Percentiles rank a stretch among this genome's conserved stretches.
Conservation (phyloP, 2,888 invertebrate species). For the Amiota communis region DNA sequence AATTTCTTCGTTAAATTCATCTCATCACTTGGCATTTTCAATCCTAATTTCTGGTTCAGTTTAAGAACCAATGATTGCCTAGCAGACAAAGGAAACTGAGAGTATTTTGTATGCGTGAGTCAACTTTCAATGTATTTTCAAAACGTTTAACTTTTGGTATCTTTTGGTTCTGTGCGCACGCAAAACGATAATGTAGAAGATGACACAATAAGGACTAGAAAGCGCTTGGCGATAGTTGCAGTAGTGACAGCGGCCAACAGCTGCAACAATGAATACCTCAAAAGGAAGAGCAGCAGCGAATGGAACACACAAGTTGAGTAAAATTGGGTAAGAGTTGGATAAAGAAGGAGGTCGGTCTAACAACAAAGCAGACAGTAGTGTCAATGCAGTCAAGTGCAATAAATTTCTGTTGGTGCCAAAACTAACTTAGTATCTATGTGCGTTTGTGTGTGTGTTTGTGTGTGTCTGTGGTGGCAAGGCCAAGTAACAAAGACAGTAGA, state of each 20-base stretch:
- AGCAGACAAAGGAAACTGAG: too few species aligned
- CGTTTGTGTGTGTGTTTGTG: too few species aligned
- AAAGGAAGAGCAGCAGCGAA: not conserved
- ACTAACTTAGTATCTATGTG: too few species aligned
- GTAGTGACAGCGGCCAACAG: not conserved
- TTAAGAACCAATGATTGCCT: too few species aligned
- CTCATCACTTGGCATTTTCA: too few species aligned
- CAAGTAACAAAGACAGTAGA: not conserved
- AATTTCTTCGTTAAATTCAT: too few species aligned
- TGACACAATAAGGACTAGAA: too few species aligned
- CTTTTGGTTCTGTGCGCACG: not conserved
- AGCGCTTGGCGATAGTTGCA: too few species aligned
- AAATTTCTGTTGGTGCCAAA: constrained; percentile 45
- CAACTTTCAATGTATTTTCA: not conserved
- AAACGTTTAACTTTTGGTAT: constrained; percentile 3
- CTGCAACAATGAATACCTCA: not conserved
- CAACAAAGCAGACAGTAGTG: constrained; percentile 28
- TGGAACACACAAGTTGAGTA: not conserved
- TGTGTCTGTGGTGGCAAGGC: too few species aligned
- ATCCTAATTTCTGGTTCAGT: too few species aligned
- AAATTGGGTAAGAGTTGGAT: not conserved
- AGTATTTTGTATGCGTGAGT: too few species aligned
- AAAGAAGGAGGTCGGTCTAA: not conserved
- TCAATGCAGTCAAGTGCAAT: constrained; percentile 59
- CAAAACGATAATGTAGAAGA: too few species aligned